Base-by-base conservation (phyloP, 2,888 invertebrate species). In the Lordiphosa andalusiaca region DNA sequence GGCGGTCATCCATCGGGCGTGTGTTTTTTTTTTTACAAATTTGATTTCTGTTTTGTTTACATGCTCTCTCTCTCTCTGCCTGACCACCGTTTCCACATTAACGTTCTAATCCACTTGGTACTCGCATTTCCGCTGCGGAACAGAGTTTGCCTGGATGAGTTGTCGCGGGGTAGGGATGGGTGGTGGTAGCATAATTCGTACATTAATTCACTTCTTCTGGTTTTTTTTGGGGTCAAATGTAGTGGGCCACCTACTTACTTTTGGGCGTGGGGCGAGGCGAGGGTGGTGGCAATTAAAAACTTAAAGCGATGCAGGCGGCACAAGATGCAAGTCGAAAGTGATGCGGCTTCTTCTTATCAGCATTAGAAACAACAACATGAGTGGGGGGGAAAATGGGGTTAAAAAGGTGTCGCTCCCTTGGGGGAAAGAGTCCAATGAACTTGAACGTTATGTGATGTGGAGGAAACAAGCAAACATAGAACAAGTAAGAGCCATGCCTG, bases 71-170 rank as follows among this genome's bases (percentile, higher is more conserved):
- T n/a, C 25, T 51, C 38, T 13, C 40, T 40, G 21, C 19, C 4
- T 30, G 21, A 38, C 37, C 36, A 33, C 30, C n/a, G 35, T 38
- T 25, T 6, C 46, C 58, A 50, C 38, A 67, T 63, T 71, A 73
- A 74, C 72, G 62, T 72, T 71, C 56, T 65, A 64, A 60, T 73
- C 63, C 67, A 71, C 63, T 67, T 70, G 71, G 74, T 67, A 50
- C 67, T 71, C 71, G 67, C 64, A 67, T 41, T 71, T 72, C 74
- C 71, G 74, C 59, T 60, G 55, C 48, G 39, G 40, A 40, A 50
- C 33, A 25, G 19, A 35, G n/a, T 19, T 33, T 21, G 46, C 16
- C 44, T 44, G 35, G 12, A 47, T 47, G 36, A 42, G 42, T 37
- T 69, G 65, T 53, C 72, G 69, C 60, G 53, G 55, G 50, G 54